These are phyloP conservation scores for Lerema accius DNA, from an alignment of 1,140 invertebrate species.

Conservation along the genomic window DNA sequence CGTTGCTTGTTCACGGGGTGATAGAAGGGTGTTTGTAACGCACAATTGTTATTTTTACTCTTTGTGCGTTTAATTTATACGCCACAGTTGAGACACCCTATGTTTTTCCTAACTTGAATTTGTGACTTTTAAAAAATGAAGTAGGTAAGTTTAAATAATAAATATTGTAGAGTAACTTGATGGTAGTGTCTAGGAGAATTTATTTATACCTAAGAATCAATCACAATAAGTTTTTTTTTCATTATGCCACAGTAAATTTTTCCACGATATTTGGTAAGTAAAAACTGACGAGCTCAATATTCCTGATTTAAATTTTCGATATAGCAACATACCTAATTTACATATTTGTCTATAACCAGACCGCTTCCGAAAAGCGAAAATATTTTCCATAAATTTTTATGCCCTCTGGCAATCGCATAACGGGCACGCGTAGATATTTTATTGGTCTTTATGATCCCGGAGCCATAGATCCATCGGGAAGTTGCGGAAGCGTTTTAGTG, in stretches of 20 bases:
- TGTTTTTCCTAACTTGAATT: no score
- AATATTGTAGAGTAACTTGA: no score
- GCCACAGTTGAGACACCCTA: no score
- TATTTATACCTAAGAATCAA: not conserved
- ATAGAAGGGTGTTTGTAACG: slow-evolving; percentile 34
- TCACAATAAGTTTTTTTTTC: no score
- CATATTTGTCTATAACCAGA: slow-evolving; percentile 21
- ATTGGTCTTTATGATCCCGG: slow-evolving; percentile 31
- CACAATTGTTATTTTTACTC: slow-evolving; percentile 21
- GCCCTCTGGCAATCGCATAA: slow-evolving; percentile 29
- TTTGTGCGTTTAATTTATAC: slow-evolving; percentile 1
- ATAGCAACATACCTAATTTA: slow-evolving; percentile 8
- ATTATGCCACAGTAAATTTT: no score
- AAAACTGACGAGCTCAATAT: not conserved
- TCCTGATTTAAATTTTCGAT: not conserved
- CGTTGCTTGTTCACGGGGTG: slow-evolving; percentile 34
- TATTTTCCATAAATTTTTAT: slow-evolving; percentile 33
- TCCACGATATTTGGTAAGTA: not conserved
- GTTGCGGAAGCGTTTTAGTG: slow-evolving; percentile 52
- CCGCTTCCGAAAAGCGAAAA: slow-evolving; percentile 19
- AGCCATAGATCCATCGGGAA: slow-evolving; percentile 33
- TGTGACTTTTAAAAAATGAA: no score
- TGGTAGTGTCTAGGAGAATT: no score
- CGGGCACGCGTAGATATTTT: slow-evolving; percentile 29
- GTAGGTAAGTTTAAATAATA: no score